phyloP scores from a whole-genome alignment of 35 echinoderm and acorn worm species.

The Antedon bifida region DNA sequence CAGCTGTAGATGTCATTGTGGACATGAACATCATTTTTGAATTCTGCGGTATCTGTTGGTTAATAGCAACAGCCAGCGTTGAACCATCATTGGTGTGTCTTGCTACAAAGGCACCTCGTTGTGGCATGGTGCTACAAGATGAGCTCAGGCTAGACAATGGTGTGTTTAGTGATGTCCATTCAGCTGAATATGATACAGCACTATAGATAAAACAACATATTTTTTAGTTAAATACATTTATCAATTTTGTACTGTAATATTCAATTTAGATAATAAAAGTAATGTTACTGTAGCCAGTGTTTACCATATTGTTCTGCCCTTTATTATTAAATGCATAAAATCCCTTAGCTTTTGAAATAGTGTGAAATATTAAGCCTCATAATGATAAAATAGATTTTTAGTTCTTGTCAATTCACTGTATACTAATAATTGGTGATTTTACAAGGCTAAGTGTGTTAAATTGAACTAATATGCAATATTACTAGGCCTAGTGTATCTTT shows the following conservation, averaged over 20 bases:
- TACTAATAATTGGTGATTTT: too few relatives aligned
- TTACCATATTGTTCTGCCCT: too few relatives aligned
- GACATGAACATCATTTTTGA: conserved; percentile 59
- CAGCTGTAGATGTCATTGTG: conserved; percentile 29
- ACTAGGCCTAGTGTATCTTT: too few relatives aligned
- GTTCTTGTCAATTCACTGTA: too few relatives aligned
- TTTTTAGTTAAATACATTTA: neutral
- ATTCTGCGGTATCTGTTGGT: conserved; percentile 42
- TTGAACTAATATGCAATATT: too few relatives aligned
- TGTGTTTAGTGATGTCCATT: conserved; percentile 45
- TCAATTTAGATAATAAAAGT: neutral
- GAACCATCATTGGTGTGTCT: conserved; percentile 34
- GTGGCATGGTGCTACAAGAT: conserved; percentile 29
- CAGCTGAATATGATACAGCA: conserved; percentile 22
- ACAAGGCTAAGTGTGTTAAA: too few relatives aligned
- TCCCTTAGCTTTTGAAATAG: too few relatives aligned
- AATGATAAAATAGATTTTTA: too few relatives aligned
- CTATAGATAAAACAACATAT: too few relatives aligned
- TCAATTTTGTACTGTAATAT: neutral
- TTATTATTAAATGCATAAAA: too few relatives aligned
- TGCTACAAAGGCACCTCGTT: conserved; percentile 37
- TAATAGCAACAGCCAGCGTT: conserved; percentile 50
- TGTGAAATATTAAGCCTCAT: too few relatives aligned
- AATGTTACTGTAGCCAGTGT: neutral
- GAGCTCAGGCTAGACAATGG: conserved; percentile 35